Conservation (phyloP, 2,113 vertebrate genomes). For the Oceanodroma tethys region DNA sequence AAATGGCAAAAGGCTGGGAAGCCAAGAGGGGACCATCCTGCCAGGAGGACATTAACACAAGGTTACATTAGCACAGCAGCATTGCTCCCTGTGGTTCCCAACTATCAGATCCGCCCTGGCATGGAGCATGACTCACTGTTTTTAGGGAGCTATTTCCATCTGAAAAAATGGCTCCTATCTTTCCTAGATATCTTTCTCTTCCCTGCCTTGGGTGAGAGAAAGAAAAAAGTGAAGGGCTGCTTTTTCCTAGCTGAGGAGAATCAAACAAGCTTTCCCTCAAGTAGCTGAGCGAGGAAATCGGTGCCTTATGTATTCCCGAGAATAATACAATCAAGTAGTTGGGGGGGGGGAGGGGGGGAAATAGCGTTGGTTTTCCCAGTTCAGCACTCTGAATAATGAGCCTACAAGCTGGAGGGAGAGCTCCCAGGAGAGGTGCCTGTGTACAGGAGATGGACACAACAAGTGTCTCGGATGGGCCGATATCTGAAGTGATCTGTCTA, state of each 20-base stretch:
- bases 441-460: not conserved
- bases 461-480: not conserved
- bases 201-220: not conserved
- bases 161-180: not conserved
- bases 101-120: not conserved
- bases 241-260: not conserved
- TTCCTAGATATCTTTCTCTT: not conserved
- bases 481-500: constrained; percentile 33
- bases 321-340: not conserved
- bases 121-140: not conserved
- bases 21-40: not conserved
- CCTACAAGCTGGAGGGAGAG: not conserved
- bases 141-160: constrained; percentile 37
- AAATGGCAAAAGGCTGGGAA: not conserved
- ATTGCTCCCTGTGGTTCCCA: not conserved
- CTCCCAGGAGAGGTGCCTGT: not conserved
- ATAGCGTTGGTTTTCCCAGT: not conserved
- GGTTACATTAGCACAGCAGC: not conserved
- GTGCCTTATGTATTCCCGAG: not conserved
- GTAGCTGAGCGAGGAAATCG: constrained; percentile 8
- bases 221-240: not conserved
- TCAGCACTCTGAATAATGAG: constrained; percentile 48
- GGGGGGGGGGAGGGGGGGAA: not conserved
- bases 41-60: not conserved
- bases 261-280: constrained; percentile 30